Evolutionary conservation across 2,113 vertebrate genomes (phyloP).

Genomic region (Antennarius striatus): DNA sequence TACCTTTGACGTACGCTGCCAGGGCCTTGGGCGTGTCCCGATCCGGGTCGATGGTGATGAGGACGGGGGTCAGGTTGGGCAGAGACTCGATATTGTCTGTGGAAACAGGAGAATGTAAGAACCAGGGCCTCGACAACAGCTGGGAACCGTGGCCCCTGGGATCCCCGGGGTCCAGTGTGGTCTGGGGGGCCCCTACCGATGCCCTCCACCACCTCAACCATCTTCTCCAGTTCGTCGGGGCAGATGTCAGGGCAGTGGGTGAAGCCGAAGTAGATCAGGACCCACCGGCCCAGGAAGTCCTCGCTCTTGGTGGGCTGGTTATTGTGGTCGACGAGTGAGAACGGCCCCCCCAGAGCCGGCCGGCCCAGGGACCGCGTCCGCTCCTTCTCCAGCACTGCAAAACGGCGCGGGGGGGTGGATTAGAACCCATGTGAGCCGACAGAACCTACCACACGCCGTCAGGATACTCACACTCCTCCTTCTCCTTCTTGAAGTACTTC

Average conservation of each 20-base stretch:
- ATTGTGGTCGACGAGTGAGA: constrained; percentile 87
- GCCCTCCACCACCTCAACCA: constrained; percentile 91
- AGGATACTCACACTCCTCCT: constrained; percentile 84
- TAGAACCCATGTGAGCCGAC: not conserved
- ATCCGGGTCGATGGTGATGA: constrained; percentile 96
- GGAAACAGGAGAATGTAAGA: not conserved
- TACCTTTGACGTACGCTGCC: constrained; percentile 91
- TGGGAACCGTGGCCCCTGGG: too few species aligned
- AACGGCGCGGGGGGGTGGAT: too few species aligned
- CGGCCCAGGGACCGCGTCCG: constrained; percentile 85
- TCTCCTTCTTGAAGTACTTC: constrained; percentile 89
- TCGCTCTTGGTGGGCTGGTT: constrained; percentile 82
- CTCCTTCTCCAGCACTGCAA: constrained; percentile 86
- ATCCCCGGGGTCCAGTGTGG: too few species aligned
- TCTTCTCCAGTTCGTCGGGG: constrained; percentile 96
- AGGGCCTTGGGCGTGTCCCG: constrained; percentile 89
- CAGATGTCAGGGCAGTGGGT: constrained; percentile 98
- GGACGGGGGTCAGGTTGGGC: constrained; percentile 88
- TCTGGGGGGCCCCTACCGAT: constrained; percentile 80
- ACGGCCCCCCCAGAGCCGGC: constrained; percentile 90
- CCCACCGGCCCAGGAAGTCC: constrained; percentile 92
- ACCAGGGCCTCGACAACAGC: too few species aligned
- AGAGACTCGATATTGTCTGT: constrained; percentile 86
- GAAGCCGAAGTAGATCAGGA: constrained; percentile 96
- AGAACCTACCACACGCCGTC: not conserved